Base-by-base conservation (phyloP, 2,888 invertebrate species). In the Brachynemurus nebulosus region DNA sequence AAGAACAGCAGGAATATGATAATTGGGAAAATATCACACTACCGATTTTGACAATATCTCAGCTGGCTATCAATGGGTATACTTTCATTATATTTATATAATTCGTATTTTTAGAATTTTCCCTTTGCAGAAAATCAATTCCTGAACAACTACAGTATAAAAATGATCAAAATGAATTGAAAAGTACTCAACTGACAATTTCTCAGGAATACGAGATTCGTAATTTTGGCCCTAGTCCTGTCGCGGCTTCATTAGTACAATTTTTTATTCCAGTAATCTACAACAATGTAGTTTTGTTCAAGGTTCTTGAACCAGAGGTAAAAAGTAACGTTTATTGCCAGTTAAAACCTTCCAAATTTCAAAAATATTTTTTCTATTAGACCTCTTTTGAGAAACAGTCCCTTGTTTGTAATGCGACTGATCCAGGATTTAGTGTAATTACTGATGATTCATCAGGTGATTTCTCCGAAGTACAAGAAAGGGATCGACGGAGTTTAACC, bases 221-320 rank as follows among this genome's bases (percentile, higher is more conserved):
- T 18, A 42, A 42, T 34, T 19, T 19, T n/a, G 42, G 42, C 2
- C 42, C 30, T 12, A 42, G 42, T 34, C 19, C 42, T 7, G 33
- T 42, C 19, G 42, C 18, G n/a, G 11, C n/a, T 17, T 17, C 34
- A 5, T 33, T 42, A 5, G 19, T 42, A 12, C 19, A 34, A 7
- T 42, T 42, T 12, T 20, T 18, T n/a, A 5, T 21, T 14, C 33
- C 41, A n/a, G 33, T 42, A 18, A 2, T 6, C 2, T 30, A 30
- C 14, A 6, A 11, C 5, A 30, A 30, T 30, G n/a, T 11, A 2
- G n/a, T 12, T 4, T 30, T 30, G 14, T 30, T 30, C 14, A 30
- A n/a, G 4, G 14, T 30, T 6, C n/a, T 30, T n/a, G 30, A 30
- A 30, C 30, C 30, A 12, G 30, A 30, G 30, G 30, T 30, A 12